Base-by-base conservation (phyloP, 2,797 vertebrate genomes). In the Microhierax caerulescens region DNA sequence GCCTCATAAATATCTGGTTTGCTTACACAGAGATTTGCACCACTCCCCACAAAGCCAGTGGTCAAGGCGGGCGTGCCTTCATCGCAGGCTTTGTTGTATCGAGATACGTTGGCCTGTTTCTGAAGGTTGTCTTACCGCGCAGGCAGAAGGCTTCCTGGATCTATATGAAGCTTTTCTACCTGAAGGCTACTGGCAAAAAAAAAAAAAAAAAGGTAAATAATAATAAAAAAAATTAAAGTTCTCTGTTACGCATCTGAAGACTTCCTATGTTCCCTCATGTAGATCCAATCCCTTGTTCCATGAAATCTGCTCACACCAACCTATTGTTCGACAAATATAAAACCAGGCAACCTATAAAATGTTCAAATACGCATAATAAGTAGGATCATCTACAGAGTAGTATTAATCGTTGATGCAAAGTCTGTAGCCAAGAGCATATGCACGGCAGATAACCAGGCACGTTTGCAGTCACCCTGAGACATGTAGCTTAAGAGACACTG, bases 231-330 rank as follows among this genome's bases (percentile, higher is more conserved):
- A 20, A 9, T 7, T 27, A 28, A 57, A 37, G 1, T 54, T 90
- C 8, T 80, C 5, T 79, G 4, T 77, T 25, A 34, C 1, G 1
- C 5, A 17, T 20, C 2, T 67, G 61, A 88, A 88, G 43, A 24
- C 28, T 36, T 54, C 37, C 6, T 59, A 17, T 0, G 0, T 67
- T 86, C 13, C 50, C 7, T 51, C 48, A n/a, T 20, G n/a, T 3
- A 45, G 37, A 45, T 82, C 6, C 47, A 28, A 37, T 8, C 5
- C 0, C 19, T 50, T 43, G 2, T 47, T 47, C 16, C 22, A 22
- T 2, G 10, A 57, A 78, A 57, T 48, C 27, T 81, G 10, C 22
- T 85, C 13, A 15, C 7, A 5, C 10, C 45, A 24, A 78, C 65
- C 23, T 43, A 23, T 43, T 20, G 2, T 54, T 69, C 89, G 22